Base-by-base conservation (phyloP, 2,888 invertebrate genomes). In the Drosophila recens region DNA sequence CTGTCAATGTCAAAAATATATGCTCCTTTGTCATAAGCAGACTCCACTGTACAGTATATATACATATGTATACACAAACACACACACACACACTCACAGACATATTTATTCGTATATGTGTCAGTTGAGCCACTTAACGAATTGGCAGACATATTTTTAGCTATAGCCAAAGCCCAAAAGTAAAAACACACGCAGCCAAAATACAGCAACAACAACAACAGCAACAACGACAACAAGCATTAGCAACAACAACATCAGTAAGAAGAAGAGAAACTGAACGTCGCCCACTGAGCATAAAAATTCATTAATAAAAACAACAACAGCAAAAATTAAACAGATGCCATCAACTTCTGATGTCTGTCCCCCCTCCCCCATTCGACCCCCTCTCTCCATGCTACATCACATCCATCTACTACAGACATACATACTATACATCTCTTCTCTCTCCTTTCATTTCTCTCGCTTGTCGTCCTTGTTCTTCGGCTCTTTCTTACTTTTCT, bases 81-180 rank as follows among this genome's bases (percentile, higher is more conserved):
- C 20, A 42, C 36, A 59, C 11, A 13, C 34, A 51, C 30, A 54
- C 45, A 49, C 15, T 15, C 34, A 54, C 6, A 43, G 3, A 17
- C 34, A 23, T 15, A 23, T n/a, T 34, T 23, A 33, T 42, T 42
- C 33, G 30, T 48, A 30, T 10, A n/a, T 54, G 36, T 72, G 69
- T 70, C 64, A 56, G 56, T 79, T 78, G 82, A 84, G 87, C 82
- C 87, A 83, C 83, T 83, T 83, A 84, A 75, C 78, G 78, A 80
- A 82, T 87, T 87, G 83, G 85, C 85, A 67, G 87, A 80, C 84
- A 87, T 84, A 87, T 84, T 84, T 84, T 87, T 84, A 83, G 72
- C 61, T 46, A 68, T 72, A 61, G 83, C 73, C 76, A 64, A 71
- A 77, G 79, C 79, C 81, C 65, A 75, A 75, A 83, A 75, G 81